These are phyloP conservation scores for Prunella himalayana DNA, from an alignment of 2,113 vertebrate species.

Conservation along the genomic window DNA sequence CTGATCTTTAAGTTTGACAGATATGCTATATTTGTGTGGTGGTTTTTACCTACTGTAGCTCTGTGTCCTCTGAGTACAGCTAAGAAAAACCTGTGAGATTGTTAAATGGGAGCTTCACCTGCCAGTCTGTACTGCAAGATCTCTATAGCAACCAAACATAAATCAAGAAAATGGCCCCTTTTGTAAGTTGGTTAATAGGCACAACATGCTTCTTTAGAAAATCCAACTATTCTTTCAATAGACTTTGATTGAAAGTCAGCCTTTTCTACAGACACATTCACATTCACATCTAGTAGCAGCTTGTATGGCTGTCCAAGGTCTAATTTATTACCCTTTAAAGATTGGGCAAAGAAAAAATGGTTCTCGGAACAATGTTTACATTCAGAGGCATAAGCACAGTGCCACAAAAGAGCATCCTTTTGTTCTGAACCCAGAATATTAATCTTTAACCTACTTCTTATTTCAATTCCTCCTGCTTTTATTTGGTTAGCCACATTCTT, in stretches of 20 bases:
- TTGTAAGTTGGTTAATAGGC: conserved; percentile 95
- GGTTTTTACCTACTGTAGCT: conserved; percentile 47
- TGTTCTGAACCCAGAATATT: conserved; percentile 78
- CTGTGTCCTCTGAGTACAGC: conserved; percentile 61
- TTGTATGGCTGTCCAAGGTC: conserved; percentile 87
- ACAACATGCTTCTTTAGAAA: conserved; percentile 95
- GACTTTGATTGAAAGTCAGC: conserved; percentile 91
- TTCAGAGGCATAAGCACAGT: conserved; percentile 78
- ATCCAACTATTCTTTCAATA: conserved; percentile 91
- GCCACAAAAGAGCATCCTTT: conserved; percentile 83
- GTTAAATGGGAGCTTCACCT: conserved; percentile 78
- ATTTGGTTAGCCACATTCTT: conserved; percentile 58
- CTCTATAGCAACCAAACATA: conserved; percentile 87
- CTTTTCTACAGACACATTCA: conserved; percentile 88
- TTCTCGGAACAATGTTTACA: conserved; percentile 85
- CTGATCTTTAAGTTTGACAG: conserved; percentile 34
- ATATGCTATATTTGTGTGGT: conserved; percentile 32
- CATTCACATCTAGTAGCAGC: conserved; percentile 90
- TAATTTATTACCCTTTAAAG: conserved; percentile 93
- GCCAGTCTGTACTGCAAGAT: conserved; percentile 78
- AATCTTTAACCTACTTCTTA: conserved; percentile 79
- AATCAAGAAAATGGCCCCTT: conserved; percentile 91
- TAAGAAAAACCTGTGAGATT: conserved; percentile 73
- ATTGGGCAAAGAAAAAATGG: conserved; percentile 85
- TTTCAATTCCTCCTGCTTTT: conserved; percentile 56